Conservation (phyloP, 2,797 vertebrate species). For the Sebastes matsubarae region DNA sequence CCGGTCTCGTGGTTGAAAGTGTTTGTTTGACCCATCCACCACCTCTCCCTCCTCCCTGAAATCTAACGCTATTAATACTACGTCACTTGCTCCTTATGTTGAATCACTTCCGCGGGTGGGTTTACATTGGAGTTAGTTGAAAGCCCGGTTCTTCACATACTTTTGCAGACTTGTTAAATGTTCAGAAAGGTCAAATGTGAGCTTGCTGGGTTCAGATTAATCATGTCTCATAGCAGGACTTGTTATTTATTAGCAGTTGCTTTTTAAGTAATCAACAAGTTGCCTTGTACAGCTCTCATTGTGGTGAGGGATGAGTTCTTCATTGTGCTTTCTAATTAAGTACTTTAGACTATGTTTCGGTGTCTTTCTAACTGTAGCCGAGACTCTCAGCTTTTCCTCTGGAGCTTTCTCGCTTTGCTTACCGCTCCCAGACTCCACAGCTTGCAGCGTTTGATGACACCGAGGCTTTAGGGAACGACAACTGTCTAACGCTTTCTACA, state of each 20-base stretch:
- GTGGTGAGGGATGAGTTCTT: not conserved
- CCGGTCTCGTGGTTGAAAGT: not conserved
- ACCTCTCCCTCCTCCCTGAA: not conserved
- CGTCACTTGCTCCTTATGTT: not conserved
- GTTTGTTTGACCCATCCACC: too few relatives aligned
- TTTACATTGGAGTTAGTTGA: not conserved
- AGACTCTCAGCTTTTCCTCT: constrained; percentile 24
- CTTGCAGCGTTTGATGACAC: constrained; percentile 50
- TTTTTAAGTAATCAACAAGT: not conserved
- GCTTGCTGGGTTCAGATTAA: not conserved
- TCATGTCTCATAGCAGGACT: not conserved
- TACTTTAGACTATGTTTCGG: not conserved
- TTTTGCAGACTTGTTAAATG: not conserved
- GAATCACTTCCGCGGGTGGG: not conserved
- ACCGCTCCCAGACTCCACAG: constrained; percentile 32
- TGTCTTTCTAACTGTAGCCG: constrained; percentile 2
- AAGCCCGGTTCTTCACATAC: not conserved
- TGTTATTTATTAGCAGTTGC: not conserved
- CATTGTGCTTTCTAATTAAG: constrained; percentile 30
- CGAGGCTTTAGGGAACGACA: constrained; percentile 58
- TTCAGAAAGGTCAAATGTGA: not conserved
- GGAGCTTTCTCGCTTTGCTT: constrained; percentile 24
- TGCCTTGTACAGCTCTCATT: not conserved
- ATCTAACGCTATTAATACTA: not conserved
- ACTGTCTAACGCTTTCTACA: constrained; percentile 49